These are phyloP conservation scores for Petroica traversi DNA, from an alignment of 2,113 vertebrate genomes.

Conservation along the genomic window DNA sequence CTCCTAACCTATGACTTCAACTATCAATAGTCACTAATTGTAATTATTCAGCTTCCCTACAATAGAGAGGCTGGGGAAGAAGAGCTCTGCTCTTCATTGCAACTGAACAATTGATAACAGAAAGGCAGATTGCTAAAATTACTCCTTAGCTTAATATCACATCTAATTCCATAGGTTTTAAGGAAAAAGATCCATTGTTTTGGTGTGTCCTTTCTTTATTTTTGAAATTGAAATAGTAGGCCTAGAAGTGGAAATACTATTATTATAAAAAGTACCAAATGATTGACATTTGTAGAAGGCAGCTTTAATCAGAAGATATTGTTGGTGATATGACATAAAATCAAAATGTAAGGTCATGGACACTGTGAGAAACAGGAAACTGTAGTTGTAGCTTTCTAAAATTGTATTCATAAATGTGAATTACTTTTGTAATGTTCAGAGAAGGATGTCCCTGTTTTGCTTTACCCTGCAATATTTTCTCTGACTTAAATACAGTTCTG, in stretches of 20 bases:
- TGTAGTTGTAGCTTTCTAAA: background rate
- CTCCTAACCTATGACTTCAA: background rate
- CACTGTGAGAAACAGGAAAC: background rate
- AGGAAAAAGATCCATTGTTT: background rate
- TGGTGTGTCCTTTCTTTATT: background rate
- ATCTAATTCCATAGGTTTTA: background rate
- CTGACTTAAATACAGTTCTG: background rate
- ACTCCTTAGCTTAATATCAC: background rate
- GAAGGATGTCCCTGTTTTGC: background rate
- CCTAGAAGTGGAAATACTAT: background rate
- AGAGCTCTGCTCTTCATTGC: background rate
- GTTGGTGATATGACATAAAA: background rate
- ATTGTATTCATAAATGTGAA: background rate
- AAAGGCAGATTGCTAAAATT: background rate
- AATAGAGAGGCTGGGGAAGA: background rate
- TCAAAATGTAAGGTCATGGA: background rate
- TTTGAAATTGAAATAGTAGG: background rate
- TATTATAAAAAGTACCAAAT: background rate
- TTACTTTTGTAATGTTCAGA: background rate
- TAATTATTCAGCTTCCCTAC: background rate
- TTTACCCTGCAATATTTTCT: background rate
- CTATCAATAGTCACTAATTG: background rate
- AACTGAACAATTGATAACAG: background rate
- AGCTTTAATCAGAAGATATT: conserved; percentile 20
- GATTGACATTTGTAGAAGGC: background rate